Conservation (phyloP, 2,113 vertebrate genomes). For the Thomomys bottae region DNA sequence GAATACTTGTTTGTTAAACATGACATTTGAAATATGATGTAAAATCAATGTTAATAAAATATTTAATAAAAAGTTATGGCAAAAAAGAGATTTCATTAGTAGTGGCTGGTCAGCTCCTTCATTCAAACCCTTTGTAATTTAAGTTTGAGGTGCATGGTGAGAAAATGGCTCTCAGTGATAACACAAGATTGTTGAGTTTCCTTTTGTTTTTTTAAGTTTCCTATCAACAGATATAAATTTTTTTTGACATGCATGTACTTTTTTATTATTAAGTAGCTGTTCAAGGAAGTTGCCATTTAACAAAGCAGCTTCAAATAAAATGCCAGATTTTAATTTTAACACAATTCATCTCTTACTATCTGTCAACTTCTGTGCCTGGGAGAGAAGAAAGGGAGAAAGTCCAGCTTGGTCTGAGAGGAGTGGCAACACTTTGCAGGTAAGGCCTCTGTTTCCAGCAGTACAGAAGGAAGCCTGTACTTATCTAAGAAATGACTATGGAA, state of each 20-base stretch:
- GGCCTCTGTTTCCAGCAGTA: background rate
- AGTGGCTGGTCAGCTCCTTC: background rate
- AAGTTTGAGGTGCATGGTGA: background rate
- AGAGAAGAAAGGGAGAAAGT: background rate
- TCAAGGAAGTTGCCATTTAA: no score
- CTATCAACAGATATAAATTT: background rate
- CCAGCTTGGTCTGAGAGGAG: background rate
- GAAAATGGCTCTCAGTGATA: background rate
- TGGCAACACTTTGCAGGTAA: no score
- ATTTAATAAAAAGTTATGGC: no score
- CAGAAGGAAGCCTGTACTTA: background rate
- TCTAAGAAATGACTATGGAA: background rate
- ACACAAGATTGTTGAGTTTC: background rate
- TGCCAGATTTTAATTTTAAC: no score
- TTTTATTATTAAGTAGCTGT: no score
- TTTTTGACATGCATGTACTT: no score
- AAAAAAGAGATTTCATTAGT: background rate
- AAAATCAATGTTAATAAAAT: no score
- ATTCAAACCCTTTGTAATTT: slow-evolving; percentile 6
- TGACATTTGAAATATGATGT: no score
- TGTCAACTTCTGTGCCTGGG: background rate
- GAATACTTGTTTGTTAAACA: no score
- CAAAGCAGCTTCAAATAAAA: no score
- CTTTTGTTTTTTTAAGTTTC: background rate
- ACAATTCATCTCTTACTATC: background rate